phyloP scores from a whole-genome alignment of 2,113 vertebrate species.

The Cricetomys ansorgei region DNA sequence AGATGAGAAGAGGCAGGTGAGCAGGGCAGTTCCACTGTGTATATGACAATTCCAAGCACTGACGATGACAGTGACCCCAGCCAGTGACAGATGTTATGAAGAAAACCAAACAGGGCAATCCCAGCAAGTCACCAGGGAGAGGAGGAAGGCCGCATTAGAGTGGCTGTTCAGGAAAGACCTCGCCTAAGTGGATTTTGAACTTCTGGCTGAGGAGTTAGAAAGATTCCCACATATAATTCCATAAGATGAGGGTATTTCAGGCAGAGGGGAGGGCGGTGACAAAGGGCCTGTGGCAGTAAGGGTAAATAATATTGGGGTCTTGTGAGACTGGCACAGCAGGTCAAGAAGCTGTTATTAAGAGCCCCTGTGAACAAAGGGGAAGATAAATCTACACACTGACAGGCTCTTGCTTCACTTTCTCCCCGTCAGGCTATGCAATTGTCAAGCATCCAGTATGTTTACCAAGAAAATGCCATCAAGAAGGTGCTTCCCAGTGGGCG shows the following conservation, averaged over 20 bases:
- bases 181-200: background rate
- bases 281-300: background rate
- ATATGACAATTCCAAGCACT: background rate
- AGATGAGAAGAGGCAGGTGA: background rate
- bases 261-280: background rate
- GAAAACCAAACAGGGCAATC: background rate
- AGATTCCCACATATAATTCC: background rate
- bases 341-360: background rate
- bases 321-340: background rate
- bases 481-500: background rate
- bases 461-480: background rate
- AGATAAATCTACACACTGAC: rapidly evolving
- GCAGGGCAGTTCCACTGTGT: background rate
- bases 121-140: background rate
- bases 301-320: background rate
- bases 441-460: background rate
- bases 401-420: background rate
- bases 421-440: background rate
- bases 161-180: background rate
- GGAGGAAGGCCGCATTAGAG: background rate
- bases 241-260: background rate
- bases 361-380: background rate
- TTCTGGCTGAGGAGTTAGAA: background rate
- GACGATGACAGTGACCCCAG: background rate
- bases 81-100: background rate